A percentile compares a stretch with the other conserved stretches of the same genome.
Evolutionary conservation across 2,888 invertebrate species (phyloP).

Genomic region (Scrobipalpa atriplicella): DNA sequence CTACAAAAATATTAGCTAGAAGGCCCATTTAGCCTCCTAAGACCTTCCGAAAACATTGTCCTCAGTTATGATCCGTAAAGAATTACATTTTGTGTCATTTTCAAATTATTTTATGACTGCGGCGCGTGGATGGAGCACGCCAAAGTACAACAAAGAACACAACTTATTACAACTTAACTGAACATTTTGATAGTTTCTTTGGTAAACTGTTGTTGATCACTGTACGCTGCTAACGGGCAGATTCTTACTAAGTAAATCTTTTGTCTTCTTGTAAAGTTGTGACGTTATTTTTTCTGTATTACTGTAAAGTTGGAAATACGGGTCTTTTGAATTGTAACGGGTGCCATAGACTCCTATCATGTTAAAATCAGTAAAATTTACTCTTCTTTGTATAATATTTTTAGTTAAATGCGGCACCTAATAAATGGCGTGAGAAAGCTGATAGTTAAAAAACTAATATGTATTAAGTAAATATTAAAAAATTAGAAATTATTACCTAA

Average conservation of each 20-base stretch:
- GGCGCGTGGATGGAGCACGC: constrained; percentile 36
- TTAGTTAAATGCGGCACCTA: too few relatives aligned
- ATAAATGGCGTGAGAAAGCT: too few relatives aligned
- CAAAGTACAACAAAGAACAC: constrained; percentile 23
- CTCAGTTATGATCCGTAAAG: constrained; percentile 58
- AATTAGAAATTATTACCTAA: too few relatives aligned
- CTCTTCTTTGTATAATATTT: too few relatives aligned
- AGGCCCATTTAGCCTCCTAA: constrained; percentile 43
- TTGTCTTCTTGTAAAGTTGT: constrained; percentile 35
- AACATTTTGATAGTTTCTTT: not conserved
- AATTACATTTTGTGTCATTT: constrained; percentile 63
- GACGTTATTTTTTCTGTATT: constrained; percentile 39
- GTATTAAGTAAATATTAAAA: too few relatives aligned
- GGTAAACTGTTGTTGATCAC: constrained; percentile 23
- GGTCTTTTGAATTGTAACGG: constrained; percentile 9
- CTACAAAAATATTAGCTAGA: constrained; percentile 48
- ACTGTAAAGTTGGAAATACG: constrained; percentile 32
- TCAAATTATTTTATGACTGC: constrained; percentile 42
- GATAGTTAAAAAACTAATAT: too few relatives aligned
- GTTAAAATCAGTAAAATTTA: too few relatives aligned
- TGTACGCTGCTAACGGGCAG: constrained; percentile 33
- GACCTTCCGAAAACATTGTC: constrained; percentile 71
- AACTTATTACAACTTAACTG: constrained; percentile 11
- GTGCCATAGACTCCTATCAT: too few relatives aligned
- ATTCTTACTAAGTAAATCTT: constrained; percentile 43